Conservation (phyloP, 2,113 vertebrate species). For the Meles meles region DNA sequence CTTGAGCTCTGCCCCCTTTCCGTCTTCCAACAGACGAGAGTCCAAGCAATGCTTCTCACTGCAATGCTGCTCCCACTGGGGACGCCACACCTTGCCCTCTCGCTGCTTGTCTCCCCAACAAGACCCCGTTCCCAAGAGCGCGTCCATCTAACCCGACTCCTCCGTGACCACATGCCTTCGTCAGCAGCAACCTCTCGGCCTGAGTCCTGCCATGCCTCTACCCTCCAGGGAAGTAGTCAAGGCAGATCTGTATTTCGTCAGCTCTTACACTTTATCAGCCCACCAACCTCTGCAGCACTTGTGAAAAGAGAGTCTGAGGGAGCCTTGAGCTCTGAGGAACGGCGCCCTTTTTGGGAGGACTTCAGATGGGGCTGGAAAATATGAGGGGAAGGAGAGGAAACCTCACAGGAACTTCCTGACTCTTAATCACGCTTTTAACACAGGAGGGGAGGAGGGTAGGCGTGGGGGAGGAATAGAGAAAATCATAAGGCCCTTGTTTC, state of each 20-base stretch:
- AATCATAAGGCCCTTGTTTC: not conserved
- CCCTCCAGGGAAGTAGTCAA: not conserved
- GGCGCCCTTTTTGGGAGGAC: not conserved
- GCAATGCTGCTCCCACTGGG: too few species aligned
- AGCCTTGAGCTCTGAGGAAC: not conserved
- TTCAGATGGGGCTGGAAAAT: not conserved
- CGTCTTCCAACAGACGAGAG: not conserved
- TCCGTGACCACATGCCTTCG: not conserved
- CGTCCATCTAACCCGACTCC: not conserved
- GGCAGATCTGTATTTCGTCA: not conserved
- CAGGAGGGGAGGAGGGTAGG: not conserved
- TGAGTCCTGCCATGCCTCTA: not conserved
- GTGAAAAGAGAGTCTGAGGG: not conserved
- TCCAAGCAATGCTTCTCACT: rapidly evolving
- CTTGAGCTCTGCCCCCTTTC: not conserved
- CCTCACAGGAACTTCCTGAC: not conserved
- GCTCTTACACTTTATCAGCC: not conserved
- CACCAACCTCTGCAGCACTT: not conserved
- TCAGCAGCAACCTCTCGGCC: rapidly evolving
- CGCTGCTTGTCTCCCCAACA: rapidly evolving
- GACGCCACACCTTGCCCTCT: not conserved
- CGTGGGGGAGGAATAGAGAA: not conserved
- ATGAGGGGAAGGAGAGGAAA: too few species aligned
- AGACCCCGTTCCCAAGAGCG: not conserved
- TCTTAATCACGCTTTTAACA: not conserved